Conservation (phyloP, 2,888 invertebrate genomes). For the Cephonodes hylas region DNA sequence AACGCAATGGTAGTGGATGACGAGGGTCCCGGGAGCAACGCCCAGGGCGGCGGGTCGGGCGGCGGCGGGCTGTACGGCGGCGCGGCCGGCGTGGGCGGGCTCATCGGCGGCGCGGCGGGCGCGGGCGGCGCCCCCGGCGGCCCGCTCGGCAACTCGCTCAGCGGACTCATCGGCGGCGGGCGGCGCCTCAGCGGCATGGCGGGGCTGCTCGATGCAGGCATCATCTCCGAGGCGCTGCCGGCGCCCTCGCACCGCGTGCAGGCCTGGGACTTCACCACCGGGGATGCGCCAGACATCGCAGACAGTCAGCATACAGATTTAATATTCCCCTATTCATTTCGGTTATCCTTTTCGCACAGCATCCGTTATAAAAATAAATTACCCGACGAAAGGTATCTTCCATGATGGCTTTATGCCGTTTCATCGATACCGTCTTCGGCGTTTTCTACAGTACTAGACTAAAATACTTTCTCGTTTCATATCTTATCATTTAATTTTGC, state of each 20-base stretch:
- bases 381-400: too few species aligned
- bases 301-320: conserved; percentile 78
- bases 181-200: conserved; percentile 64
- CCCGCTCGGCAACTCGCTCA: conserved; percentile 25
- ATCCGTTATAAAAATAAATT: too few species aligned
- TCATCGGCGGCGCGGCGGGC: conserved; percentile 25
- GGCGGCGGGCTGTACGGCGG: conserved; percentile 26
- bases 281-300: conserved; percentile 86
- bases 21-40: conserved; percentile 35
- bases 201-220: conserved; percentile 63
- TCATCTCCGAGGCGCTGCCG: conserved; percentile 79
- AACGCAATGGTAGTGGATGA: conserved; percentile 78
- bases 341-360: too few species aligned
- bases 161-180: conserved; percentile 32
- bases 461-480: not conserved
- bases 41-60: conserved; percentile 20
- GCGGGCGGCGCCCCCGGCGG: conserved; percentile 24
- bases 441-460: too few species aligned
- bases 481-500: not conserved
- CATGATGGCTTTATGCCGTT: too few species aligned
- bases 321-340: not conserved
- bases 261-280: conserved; percentile 90
- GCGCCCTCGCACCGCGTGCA: conserved; percentile 90
- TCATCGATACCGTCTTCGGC: too few species aligned
- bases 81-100: conserved; percentile 22